Conservation (phyloP, 2,888 invertebrate genomes). For the Drosophila infuscata region DNA sequence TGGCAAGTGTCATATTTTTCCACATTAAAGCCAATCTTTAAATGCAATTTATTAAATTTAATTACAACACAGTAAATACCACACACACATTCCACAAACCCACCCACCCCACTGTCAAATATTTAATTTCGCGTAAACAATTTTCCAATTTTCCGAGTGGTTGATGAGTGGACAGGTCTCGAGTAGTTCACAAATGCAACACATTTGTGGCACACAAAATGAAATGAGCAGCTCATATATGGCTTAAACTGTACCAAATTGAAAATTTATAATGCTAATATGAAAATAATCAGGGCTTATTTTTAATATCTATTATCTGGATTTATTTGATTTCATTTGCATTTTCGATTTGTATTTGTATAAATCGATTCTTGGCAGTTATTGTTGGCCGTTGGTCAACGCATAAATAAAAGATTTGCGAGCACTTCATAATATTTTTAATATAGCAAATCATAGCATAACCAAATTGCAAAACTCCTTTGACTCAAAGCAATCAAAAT, state of each 20-base stretch:
- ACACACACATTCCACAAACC: conserved; percentile 25
- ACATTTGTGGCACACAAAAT: conserved; percentile 12
- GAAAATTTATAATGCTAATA: not conserved
- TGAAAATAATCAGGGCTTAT: not conserved
- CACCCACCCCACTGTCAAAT: conserved; percentile 22
- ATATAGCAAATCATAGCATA: conserved; percentile 34
- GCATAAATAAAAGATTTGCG: conserved; percentile 28
- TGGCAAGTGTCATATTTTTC: conserved; percentile 57
- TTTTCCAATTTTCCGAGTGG: conserved; percentile 22
- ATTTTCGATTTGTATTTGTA: not conserved
- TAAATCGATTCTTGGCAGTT: not conserved
- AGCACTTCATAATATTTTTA: conserved; percentile 31
- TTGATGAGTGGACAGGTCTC: conserved; percentile 6
- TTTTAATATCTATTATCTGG: not conserved
- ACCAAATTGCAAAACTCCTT: conserved; percentile 34
- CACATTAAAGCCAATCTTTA: conserved; percentile 55
- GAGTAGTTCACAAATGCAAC: conserved; percentile 8
- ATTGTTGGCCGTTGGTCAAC: conserved; percentile 5
- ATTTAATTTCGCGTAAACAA: conserved; percentile 52
- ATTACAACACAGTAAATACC: conserved; percentile 69
- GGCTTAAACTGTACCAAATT: not conserved
- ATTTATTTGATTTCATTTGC: not conserved
- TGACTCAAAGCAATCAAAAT: conserved; percentile 60
- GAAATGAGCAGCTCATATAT: conserved; percentile 26
- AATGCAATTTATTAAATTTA: conserved; percentile 74